A percentile compares a stretch with the other conserved stretches of the same genome.
Conservation (phyloP, 1,140 invertebrate genomes). For the Drosophila sulfurigaster region DNA sequence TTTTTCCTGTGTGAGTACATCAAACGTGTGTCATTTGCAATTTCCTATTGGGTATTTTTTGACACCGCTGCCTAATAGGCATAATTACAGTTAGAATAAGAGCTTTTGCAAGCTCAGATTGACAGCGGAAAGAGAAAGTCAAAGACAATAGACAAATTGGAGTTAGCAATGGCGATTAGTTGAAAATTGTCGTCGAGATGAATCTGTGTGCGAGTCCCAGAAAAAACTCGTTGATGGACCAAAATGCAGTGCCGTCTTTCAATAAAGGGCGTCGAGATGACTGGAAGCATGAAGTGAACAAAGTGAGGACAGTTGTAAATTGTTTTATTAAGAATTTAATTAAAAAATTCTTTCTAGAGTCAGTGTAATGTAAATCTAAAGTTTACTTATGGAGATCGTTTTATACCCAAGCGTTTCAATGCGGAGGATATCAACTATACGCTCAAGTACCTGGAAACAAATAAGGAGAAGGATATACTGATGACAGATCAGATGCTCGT, state of each 20-base stretch:
- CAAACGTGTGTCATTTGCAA: neutral
- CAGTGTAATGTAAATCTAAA: neutral
- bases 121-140: neutral
- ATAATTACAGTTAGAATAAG: conserved; percentile 12
- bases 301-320: conserved; percentile 34
- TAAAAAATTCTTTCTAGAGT: neutral
- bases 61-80: neutral
- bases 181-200: conserved; percentile 53
- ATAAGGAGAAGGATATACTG: conserved; percentile 64
- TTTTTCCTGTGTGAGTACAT: neutral
- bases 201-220: conserved; percentile 63
- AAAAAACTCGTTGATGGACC: conserved; percentile 51
- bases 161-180: conserved; percentile 22
- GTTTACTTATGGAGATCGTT: conserved; percentile 57
- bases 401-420: conserved; percentile 73
- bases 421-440: conserved; percentile 54
- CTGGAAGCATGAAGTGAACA: conserved; percentile 53
- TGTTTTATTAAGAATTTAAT: neutral
- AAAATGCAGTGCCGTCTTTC: conserved; percentile 52
- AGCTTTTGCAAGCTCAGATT: conserved; percentile 2
- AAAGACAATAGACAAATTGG: neutral
- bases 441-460: conserved; percentile 56
- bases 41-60: neutral
- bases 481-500: conserved; percentile 11
- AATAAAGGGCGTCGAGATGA: conserved; percentile 59